phyloP scores from a whole-genome alignment of 2,113 vertebrate species.

The Ctenomys sociabilis region DNA sequence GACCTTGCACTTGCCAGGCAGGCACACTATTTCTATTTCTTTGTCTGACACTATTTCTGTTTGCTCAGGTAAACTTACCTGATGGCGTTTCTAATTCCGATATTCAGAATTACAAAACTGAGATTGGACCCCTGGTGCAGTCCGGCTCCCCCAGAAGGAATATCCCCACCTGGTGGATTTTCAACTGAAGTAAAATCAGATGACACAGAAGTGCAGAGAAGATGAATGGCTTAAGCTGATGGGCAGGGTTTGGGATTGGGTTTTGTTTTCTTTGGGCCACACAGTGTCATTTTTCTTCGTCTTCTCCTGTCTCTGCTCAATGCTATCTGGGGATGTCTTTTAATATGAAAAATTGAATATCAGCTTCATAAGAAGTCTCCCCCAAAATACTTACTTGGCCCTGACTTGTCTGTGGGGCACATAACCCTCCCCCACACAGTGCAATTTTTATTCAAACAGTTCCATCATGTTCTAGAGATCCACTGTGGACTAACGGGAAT shows the following conservation, averaged over 20 bases:
- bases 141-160: slow-evolving; percentile 47
- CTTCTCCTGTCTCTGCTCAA: slow-evolving; percentile 69
- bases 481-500: background rate
- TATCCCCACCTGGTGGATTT: slow-evolving; percentile 54
- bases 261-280: slow-evolving; percentile 77
- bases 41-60: background rate
- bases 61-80: background rate
- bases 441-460: slow-evolving; percentile 52
- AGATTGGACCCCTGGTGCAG: background rate
- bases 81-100: background rate
- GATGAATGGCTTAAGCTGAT: slow-evolving; percentile 79
- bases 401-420: slow-evolving; percentile 17
- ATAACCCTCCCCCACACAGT: background rate
- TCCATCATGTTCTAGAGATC: slow-evolving; percentile 55
- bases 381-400: slow-evolving; percentile 58
- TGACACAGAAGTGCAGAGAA: slow-evolving; percentile 70
- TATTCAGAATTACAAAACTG: slow-evolving; percentile 12
- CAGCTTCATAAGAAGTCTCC: slow-evolving; percentile 58
- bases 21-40: background rate
- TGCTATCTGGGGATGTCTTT: slow-evolving; percentile 68
- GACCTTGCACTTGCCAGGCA: too few species aligned
- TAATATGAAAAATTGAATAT: slow-evolving; percentile 73
- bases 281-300: slow-evolving; percentile 78
- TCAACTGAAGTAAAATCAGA: slow-evolving; percentile 67
- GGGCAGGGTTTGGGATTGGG: slow-evolving; percentile 75